Evolutionary conservation across 2,797 vertebrate genomes (phyloP).

Genomic region (Eulemur rubriventer): DNA sequence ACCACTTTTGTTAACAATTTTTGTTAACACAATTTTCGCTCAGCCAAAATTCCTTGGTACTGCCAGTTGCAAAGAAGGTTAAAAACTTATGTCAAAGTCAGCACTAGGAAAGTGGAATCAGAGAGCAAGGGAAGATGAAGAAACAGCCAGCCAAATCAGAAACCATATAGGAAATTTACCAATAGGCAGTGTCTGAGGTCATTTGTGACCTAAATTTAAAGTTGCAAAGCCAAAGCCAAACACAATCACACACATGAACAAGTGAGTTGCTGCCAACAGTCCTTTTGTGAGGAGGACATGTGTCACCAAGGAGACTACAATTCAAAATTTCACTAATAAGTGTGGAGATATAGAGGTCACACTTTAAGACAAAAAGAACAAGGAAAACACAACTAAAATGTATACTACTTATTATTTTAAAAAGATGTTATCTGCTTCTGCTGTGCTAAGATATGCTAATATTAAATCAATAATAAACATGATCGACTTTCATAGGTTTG

Average conservation of each 20-base stretch:
- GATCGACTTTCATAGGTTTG: not conserved
- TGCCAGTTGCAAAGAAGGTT: not conserved
- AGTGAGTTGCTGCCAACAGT: not conserved
- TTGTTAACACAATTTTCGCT: not conserved
- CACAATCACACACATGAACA: not conserved
- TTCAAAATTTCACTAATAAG: not conserved
- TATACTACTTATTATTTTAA: not conserved
- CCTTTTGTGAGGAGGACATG: not conserved
- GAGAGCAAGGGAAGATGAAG: not conserved
- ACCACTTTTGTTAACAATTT: not conserved
- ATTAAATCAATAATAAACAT: not conserved
- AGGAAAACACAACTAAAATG: not conserved
- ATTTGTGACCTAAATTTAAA: not conserved
- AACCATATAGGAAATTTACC: not conserved
- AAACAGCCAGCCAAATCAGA: not conserved
- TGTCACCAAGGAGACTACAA: not conserved
- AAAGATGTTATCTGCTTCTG: not conserved
- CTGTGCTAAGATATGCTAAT: not conserved
- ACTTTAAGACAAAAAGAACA: not conserved
- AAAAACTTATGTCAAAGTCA: not conserved
- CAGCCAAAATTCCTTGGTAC: not conserved
- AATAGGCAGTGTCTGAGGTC: not conserved
- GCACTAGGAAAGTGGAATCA: not conserved
- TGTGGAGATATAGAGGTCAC: not conserved
- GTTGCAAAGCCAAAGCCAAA: not conserved